Evolutionary conservation across 1,140 invertebrate genomes (phyloP).

Genomic region (Glomeris maerens): DNA sequence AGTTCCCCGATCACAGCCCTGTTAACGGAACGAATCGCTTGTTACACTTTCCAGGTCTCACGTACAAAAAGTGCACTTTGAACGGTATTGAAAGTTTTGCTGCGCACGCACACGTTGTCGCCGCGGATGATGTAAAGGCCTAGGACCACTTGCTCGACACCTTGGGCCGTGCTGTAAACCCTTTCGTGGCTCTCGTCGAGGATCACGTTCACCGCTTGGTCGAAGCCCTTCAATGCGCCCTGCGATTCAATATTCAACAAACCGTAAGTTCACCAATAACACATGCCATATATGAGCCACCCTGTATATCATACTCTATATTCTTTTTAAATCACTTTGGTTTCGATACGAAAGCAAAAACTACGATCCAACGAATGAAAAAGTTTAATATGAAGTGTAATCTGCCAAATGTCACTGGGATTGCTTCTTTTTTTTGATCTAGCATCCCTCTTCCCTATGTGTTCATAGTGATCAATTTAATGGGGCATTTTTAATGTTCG

Average conservation of each 20-base stretch:
- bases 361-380: too few relatives aligned
- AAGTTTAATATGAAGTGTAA: too few relatives aligned
- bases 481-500: too few relatives aligned
- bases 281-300: conserved; percentile 16
- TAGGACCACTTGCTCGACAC: conserved; percentile 90
- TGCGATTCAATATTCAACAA: conserved; percentile 34
- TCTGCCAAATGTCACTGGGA: conserved; percentile 2
- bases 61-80: background rate
- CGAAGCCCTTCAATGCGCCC: conserved; percentile 81
- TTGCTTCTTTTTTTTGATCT: conserved; percentile 6
- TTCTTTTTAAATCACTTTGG: too few relatives aligned
- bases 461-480: conserved; percentile 9
- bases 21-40: conserved; percentile 24
- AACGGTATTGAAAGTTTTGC: conserved; percentile 18
- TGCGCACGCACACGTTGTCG: conserved; percentile 73
- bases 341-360: too few relatives aligned
- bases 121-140: conserved; percentile 94
- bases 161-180: conserved; percentile 79
- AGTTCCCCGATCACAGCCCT: conserved; percentile 80
- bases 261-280: conserved; percentile 3
- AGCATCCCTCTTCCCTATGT: background rate
- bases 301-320: background rate
- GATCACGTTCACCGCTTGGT: conserved; percentile 96
- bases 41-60: conserved; percentile 6
- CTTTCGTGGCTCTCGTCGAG: conserved; percentile 94